Evolutionary conservation across 1,140 invertebrate species (phyloP), one percentile per base, ranked within the genome.

Genomic region (Drosophila parabipectinata): DNA sequence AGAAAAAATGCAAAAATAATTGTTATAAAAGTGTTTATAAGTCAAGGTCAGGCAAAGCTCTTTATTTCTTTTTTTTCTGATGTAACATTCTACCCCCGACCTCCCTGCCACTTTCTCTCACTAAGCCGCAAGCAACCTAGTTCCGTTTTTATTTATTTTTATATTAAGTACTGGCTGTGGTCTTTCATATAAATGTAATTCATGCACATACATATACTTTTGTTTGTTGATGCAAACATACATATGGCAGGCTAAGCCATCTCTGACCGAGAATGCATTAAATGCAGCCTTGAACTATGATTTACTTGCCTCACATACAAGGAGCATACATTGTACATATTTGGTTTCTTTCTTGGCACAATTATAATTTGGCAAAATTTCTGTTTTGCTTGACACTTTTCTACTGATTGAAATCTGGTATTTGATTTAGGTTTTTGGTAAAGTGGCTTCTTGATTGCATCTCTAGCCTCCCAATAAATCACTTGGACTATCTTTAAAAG

Each of bases 1-100:
- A 68, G 52, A 69, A 69, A 44, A 69, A 48, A 68, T 48, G 32
- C 26, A 53, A 62, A 56, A 64, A 72, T 74, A 74, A 75, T 74
- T 75, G 72, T 74, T 74, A 73, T 75, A 75, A 71, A 73, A 75
- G 24, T 57, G 62, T 76, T 74, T 75, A 75, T 76, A 75, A 76
- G 71, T 75, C 72, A 76, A 75, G 73, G 73, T 76, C 61, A 69
- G 55, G 41, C 69, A 30, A 54, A 64, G 69, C 50, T 34, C 57
- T 62, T 63, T 28, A 28, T 28, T 28, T 28, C 26, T 28, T 48
- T 28, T 69, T 69, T 53, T 32, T 45, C 57, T 72, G 53, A 63
- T 73, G 60, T 64, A 73, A 73, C 63, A 45, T 34, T 26, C 26
- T 54, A 9, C 28, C 34, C 34, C n/a, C 32, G 5, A 15, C 34